Evolutionary conservation across 1,140 invertebrate genomes (phyloP), one percentile per base, ranked within the genome.

Genomic region (Arctopsyche grandis): DNA sequence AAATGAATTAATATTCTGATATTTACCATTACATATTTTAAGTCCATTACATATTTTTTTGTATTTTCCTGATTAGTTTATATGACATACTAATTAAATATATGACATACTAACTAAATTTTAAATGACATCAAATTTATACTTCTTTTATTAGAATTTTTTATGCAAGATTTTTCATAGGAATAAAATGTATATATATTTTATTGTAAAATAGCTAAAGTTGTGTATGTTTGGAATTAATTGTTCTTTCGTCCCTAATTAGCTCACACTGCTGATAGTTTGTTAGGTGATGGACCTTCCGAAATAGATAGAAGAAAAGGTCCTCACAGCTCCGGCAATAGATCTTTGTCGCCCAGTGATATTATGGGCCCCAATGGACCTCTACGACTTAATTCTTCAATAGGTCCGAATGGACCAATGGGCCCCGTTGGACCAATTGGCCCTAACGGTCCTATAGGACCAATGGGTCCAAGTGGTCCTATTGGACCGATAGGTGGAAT

Each of bases 231-330:
- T 52, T 52, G 1, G 12, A 3, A 52, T 52, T 38, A 69, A 29
- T 66, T 7, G 3, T 66, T 66, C 5, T 66, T 26, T 19, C 5
- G 38, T 77, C 9, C 38, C 16, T 71, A 24, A 46, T 80, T 63
- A 82, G 81, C 43, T 56, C 76, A 69, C 14, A 24, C 52, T 10
- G 19, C 16, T 7, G 81, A 82, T 29, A 63, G 81, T 26, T 43
- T 82, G 14, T 60, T 82, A 16, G 81, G 81, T 21, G 81, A 82
- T 43, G 79, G 60, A 22, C 81, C 81, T 21, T 38, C 29, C 4
- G 79, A 80, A 24, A 58, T 73, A 21, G 79, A 80, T 9, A 60
- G 79, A 29, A 60, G 79, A 71, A 75, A 75, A 58, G 46, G 48
- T 16, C 19, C 22, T 19, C 43, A 74, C 43, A 19, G 21, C 56